Percentiles rank a stretch among this genome's conserved stretches.
Evolutionary conservation across 2,888 invertebrate genomes (phyloP).

Genomic region (Pyrocoelia pectoralis): DNA sequence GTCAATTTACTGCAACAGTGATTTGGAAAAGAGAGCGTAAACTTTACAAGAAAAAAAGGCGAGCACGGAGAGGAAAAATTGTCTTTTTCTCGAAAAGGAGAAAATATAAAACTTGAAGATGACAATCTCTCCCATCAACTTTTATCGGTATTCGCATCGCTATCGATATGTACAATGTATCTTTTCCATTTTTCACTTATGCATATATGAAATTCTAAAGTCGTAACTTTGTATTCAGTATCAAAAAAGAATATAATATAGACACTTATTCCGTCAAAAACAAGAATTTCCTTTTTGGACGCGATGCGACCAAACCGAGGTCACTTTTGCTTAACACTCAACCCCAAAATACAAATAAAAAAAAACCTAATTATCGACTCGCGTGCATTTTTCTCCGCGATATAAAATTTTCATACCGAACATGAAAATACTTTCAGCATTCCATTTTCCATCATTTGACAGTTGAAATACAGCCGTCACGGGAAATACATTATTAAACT

Average conservation of each 20-base stretch:
- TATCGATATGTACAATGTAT: conserved; percentile 26
- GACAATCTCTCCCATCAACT: conserved; percentile 33
- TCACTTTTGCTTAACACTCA: no score
- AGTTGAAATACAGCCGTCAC: conserved; percentile 23
- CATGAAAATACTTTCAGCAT: conserved; percentile 21
- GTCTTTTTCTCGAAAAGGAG: conserved; percentile 18
- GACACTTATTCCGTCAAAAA: conserved; percentile 22
- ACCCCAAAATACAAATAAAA: background rate
- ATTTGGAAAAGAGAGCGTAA: background rate
- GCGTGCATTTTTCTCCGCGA: conserved; percentile 2
- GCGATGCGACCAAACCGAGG: no score
- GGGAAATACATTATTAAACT: conserved; percentile 28
- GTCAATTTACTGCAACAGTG: conserved; percentile 6
- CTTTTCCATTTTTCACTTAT: conserved; percentile 36
- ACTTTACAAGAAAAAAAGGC: background rate
- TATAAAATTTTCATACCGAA: conserved; percentile 25
- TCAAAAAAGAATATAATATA: conserved; percentile 19
- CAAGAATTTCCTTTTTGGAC: conserved; percentile 27
- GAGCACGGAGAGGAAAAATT: background rate
- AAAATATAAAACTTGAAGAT: conserved; percentile 24
- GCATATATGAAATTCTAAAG: conserved; percentile 16
- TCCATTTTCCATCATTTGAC: conserved; percentile 29
- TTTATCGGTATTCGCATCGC: conserved; percentile 29
- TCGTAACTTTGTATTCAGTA: conserved; percentile 23
- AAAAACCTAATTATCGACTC: conserved; percentile 4